Percentiles rank a stretch among this genome's conserved stretches.
Conservation (phyloP, 2,888 invertebrate species). For the Polymixis lichenea region DNA sequence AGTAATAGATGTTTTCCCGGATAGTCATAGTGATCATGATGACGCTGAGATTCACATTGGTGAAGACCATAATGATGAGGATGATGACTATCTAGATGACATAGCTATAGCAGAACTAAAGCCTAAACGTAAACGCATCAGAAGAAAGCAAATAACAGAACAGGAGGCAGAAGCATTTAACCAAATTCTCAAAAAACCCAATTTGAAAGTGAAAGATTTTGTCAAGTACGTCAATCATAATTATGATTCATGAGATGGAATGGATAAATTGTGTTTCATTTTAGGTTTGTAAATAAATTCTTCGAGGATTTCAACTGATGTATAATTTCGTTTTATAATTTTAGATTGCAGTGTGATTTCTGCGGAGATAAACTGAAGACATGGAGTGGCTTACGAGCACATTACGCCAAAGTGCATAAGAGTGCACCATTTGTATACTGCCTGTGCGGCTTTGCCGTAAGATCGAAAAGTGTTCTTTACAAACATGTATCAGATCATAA, state of each 20-base stretch:
- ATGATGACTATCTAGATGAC: conserved; percentile 78
- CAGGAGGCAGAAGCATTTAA: conserved; percentile 77
- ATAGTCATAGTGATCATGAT: conserved; percentile 59
- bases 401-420: conserved; percentile 80
- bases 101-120: conserved; percentile 82
- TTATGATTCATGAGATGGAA: not conserved
- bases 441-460: conserved; percentile 82
- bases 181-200: conserved; percentile 77
- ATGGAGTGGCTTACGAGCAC: conserved; percentile 79
- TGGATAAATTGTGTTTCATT: not conserved
- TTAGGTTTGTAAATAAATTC: not conserved
- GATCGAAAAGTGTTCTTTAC: conserved; percentile 84
- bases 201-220: conserved; percentile 84
- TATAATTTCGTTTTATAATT: conserved; percentile 19
- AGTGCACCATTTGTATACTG: conserved; percentile 81
- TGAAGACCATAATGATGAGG: conserved; percentile 67
- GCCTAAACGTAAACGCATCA: conserved; percentile 76
- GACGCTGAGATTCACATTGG: conserved; percentile 61
- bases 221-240: conserved; percentile 69
- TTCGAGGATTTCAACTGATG: not conserved
- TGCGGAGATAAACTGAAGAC: conserved; percentile 80
- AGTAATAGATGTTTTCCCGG: conserved; percentile 69
- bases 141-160: conserved; percentile 73
- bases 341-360: conserved; percentile 80
- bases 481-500: conserved; percentile 86